Evolutionary conservation across 37 sponge, comb jelly and placozoan genomes (phyloP).

Genomic region (Ephydatia muelleri): DNA sequence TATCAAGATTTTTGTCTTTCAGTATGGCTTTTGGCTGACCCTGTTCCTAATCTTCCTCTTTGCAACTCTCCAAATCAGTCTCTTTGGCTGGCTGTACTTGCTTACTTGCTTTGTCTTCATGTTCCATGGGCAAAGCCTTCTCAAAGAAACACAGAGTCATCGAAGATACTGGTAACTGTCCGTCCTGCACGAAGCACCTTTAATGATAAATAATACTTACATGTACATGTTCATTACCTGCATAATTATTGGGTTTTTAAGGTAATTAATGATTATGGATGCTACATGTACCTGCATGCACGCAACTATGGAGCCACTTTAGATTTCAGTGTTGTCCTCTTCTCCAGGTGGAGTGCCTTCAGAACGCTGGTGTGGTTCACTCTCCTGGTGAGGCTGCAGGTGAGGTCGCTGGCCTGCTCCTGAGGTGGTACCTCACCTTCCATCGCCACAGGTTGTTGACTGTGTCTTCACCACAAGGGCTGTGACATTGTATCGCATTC

Average conservation of each 20-base stretch:
- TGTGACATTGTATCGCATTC: slow-evolving; percentile 15
- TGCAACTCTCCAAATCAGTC: slow-evolving; percentile 56
- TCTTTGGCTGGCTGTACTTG: slow-evolving; percentile 76
- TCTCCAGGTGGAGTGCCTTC: slow-evolving; percentile 36
- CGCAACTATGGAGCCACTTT: no score
- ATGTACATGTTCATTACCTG: no score
- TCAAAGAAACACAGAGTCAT: no score
- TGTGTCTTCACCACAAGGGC: slow-evolving; percentile 22
- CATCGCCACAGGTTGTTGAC: slow-evolving; percentile 21
- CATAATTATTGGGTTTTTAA: no score
- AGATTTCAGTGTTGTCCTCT: no score
- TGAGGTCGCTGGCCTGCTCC: no score
- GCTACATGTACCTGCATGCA: no score
- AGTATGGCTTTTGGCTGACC: slow-evolving; percentile 60
- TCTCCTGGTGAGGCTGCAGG: slow-evolving; percentile 59
- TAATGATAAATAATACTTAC: no score
- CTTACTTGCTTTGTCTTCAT: slow-evolving; percentile 57
- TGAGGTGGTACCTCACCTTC: no score
- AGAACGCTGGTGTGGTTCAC: slow-evolving; percentile 36
- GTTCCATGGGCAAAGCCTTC: slow-evolving; percentile 63
- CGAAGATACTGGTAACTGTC: no score
- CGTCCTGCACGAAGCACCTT: no score
- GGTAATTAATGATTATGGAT: no score
- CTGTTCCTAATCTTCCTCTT: slow-evolving; percentile 77
- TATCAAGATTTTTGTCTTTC: neutral